Percentiles rank a stretch among this genome's conserved stretches.
Conservation (phyloP, 64 coral and sea anemone species). For the Montipora sp. region DNA sequence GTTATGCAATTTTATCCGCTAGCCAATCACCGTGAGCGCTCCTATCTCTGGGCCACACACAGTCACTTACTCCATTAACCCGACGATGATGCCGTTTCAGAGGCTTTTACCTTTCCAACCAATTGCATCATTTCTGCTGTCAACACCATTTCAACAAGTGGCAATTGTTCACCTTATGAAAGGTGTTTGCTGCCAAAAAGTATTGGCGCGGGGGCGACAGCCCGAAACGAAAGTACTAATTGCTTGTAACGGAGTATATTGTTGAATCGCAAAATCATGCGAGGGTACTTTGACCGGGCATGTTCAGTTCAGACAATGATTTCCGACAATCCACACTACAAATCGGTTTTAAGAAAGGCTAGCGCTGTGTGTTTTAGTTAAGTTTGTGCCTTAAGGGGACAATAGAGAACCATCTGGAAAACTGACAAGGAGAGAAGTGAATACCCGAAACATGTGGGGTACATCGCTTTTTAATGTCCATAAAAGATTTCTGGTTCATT, state of each 20-base stretch:
- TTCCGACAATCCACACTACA: constrained; percentile 15
- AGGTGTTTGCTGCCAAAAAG: constrained; percentile 64
- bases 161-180: constrained; percentile 67
- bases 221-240: constrained; percentile 78
- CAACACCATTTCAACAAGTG: constrained; percentile 96
- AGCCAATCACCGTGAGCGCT: constrained; percentile 76
- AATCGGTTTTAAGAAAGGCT: neutral
- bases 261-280: constrained; percentile 79
- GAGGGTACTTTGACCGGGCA: neutral
- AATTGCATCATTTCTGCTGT: constrained; percentile 92
- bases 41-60: constrained; percentile 84
- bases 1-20: constrained; percentile 54
- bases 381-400: constrained; percentile 12
- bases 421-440: constrained; percentile 33
- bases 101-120: constrained; percentile 70
- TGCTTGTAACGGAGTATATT: constrained; percentile 63
- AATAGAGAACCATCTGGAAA: constrained; percentile 52
- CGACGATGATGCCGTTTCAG: constrained; percentile 69
- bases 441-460: constrained; percentile 27
- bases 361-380: constrained; percentile 17
- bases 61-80: constrained; percentile 69
- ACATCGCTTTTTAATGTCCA: constrained; percentile 24
- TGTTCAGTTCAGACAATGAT: constrained; percentile 30
- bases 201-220: constrained; percentile 67
- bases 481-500: neutral